These are phyloP conservation scores for Pristionchus entomophagus DNA, from an alignment of 2,888 invertebrate species.

Conservation along the genomic window DNA sequence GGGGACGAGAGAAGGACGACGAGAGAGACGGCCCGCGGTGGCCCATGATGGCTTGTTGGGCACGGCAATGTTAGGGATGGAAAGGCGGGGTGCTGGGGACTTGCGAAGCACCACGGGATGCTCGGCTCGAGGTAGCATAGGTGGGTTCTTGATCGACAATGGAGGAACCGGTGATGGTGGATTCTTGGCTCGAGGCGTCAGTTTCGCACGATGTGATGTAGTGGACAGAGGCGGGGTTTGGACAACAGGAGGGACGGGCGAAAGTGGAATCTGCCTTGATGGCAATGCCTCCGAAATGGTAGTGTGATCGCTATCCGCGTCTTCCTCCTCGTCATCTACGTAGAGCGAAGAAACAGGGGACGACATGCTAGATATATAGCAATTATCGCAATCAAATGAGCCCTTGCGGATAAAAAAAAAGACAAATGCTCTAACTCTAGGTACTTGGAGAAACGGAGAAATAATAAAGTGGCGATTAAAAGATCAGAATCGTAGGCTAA, in stretches of 20 bases:
- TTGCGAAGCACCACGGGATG: background rate
- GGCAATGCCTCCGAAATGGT: slow-evolving; percentile 16
- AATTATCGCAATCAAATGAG: background rate
- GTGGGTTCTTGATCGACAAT: background rate
- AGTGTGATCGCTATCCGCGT: slow-evolving; percentile 27
- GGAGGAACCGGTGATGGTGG: background rate
- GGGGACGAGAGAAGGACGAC: background rate
- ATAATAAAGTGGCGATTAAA: too few species aligned
- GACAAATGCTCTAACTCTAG: too few species aligned
- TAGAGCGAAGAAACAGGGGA: background rate
- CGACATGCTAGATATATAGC: background rate
- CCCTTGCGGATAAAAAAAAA: background rate
- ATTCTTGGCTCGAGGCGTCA: too few species aligned
- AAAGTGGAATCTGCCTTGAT: too few species aligned
- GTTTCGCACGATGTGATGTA: too few species aligned
- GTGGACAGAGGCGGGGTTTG: background rate
- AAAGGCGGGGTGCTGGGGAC: background rate
- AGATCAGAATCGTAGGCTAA: background rate
- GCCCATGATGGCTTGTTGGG: background rate
- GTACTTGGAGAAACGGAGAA: too few species aligned
- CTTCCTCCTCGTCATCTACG: background rate
- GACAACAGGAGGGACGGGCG: too few species aligned
- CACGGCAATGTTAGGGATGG: background rate
- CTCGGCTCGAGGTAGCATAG: background rate
- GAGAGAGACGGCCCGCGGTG: background rate